Percentiles rank a stretch among this genome's conserved stretches.
These are phyloP conservation scores for Lophotis ruficrista DNA, from an alignment of 2,113 vertebrate genomes.

Conservation along the genomic window DNA sequence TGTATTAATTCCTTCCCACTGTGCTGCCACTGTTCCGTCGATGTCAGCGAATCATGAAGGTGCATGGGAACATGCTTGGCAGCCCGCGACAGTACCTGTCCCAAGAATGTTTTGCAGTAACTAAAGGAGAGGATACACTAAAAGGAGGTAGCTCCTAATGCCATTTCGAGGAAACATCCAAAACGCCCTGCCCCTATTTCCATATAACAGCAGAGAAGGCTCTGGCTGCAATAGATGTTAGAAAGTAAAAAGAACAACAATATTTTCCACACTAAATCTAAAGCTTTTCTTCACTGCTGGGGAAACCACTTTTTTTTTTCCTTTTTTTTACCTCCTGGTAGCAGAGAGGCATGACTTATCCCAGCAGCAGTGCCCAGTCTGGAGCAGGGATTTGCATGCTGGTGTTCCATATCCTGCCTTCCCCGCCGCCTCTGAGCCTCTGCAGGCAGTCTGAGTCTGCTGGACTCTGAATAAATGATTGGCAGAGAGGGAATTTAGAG, in stretches of 20 bases:
- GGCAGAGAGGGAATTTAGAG: background rate
- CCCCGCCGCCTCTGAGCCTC: background rate
- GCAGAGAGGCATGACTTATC: background rate
- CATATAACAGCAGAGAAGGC: background rate
- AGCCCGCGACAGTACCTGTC: background rate
- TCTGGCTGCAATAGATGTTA: slow-evolving; percentile 39
- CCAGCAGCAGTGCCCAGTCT: background rate
- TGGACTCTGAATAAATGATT: background rate
- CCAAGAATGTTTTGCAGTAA: slow-evolving; percentile 37
- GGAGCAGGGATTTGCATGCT: slow-evolving; percentile 36
- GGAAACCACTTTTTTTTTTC: background rate
- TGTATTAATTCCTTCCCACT: slow-evolving; percentile 47
- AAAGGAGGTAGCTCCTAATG: background rate
- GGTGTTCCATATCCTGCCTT: slow-evolving; percentile 47
- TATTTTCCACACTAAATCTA: slow-evolving; percentile 53
- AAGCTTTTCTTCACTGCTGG: slow-evolving; percentile 39
- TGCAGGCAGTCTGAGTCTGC: background rate
- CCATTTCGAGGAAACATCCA: slow-evolving; percentile 52
- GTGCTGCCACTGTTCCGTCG: slow-evolving; percentile 13
- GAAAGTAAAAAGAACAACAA: slow-evolving; percentile 46
- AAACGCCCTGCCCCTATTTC: slow-evolving; percentile 3
- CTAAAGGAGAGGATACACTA: slow-evolving; percentile 4
- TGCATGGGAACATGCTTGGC: slow-evolving; percentile 15
- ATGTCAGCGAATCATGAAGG: background rate
- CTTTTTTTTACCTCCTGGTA: background rate